These are phyloP conservation scores for Sericinus montela DNA, from an alignment of 2,888 invertebrate species.

Conservation along the genomic window DNA sequence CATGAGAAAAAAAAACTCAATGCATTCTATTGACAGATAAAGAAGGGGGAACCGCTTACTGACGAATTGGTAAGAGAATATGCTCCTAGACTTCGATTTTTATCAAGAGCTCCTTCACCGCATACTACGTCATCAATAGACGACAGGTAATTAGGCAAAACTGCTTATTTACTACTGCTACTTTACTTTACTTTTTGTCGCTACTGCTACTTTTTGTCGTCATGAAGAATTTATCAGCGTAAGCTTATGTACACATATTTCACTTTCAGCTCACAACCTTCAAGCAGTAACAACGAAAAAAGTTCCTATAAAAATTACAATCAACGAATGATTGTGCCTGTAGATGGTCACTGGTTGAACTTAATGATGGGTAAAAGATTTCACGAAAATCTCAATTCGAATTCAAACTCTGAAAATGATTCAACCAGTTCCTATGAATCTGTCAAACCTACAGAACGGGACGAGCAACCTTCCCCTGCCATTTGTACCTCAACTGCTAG, in stretches of 20 bases:
- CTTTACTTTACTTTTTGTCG: no score
- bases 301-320: conserved; percentile 68
- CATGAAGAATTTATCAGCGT: no score
- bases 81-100: conserved; percentile 60
- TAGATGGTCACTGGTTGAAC: conserved; percentile 79
- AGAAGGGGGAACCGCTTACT: conserved; percentile 60
- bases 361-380: conserved; percentile 82
- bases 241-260: not conserved
- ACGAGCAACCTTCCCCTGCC: conserved; percentile 82
- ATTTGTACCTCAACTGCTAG: conserved; percentile 56
- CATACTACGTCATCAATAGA: conserved; percentile 33
- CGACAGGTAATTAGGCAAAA: conserved; percentile 46
- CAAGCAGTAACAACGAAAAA: conserved; percentile 70
- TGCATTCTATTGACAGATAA: conserved; percentile 41
- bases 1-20: no score
- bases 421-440: conserved; percentile 77
- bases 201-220: no score
- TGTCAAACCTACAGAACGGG: conserved; percentile 57
- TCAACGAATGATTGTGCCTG: conserved; percentile 74
- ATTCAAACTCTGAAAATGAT: conserved; percentile 72
- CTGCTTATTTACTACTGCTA: no score
- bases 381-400: conserved; percentile 70
- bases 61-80: conserved; percentile 61
- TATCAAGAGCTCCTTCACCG: conserved; percentile 54
- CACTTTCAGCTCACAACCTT: conserved; percentile 63